These are phyloP conservation scores for Philopedon plagiatum DNA, from an alignment of 2,888 invertebrate species.

Conservation along the genomic window DNA sequence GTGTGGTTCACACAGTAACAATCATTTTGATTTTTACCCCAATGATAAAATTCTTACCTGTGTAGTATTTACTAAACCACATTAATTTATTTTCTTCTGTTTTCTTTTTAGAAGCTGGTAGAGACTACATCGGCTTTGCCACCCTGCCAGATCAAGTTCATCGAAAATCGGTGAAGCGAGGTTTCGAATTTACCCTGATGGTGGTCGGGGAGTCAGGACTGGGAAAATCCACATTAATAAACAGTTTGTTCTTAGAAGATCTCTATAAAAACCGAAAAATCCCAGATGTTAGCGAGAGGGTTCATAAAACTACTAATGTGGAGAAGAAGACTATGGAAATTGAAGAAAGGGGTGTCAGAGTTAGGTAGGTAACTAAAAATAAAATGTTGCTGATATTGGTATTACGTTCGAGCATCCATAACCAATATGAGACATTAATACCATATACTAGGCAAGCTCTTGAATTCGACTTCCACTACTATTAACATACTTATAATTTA, in stretches of 20 bases:
- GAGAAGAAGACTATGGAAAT: constrained; percentile 93
- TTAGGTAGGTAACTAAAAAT: constrained; percentile 70
- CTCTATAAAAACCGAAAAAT: constrained; percentile 89
- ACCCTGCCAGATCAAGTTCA: constrained; percentile 97
- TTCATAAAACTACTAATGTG: constrained; percentile 80
- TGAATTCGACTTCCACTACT: no score
- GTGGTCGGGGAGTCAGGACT: constrained; percentile 95
- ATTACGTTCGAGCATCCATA: no score
- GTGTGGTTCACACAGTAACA: no score
- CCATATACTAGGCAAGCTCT: no score
- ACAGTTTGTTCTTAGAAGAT: constrained; percentile 92
- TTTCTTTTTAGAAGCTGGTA: constrained; percentile 67
- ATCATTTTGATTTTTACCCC: no score
- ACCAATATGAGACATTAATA: no score
- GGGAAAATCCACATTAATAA: constrained; percentile 95
- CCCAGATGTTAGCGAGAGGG: constrained; percentile 75
- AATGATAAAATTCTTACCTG: no score
- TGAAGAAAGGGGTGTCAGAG: constrained; percentile 92
- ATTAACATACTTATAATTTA: no score
- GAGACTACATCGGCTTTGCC: constrained; percentile 94
- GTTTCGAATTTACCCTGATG: constrained; percentile 97
- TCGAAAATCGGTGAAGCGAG: constrained; percentile 95
- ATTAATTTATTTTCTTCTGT: background rate
- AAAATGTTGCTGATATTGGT: background rate
- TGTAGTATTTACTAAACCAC: no score